Base-by-base conservation (phyloP, 2,888 invertebrate genomes). In the Meteorus colon region DNA sequence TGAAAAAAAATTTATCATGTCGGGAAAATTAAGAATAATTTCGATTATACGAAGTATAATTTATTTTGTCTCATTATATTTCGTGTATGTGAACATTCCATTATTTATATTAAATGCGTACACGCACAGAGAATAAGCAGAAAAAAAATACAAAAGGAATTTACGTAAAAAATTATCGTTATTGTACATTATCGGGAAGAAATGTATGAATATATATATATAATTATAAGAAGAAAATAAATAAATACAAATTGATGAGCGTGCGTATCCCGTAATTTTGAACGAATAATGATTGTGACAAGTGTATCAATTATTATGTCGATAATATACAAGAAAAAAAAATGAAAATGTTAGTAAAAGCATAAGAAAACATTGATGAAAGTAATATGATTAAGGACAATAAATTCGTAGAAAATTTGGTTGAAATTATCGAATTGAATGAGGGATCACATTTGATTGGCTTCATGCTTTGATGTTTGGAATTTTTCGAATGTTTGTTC, bases 241-340 rank as follows among this genome's bases (percentile, higher is more conserved):
- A 41, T 70, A n/a, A 34, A 72, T 34, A 72, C 16, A 67, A 67
- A 34, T 51, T 62, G 19, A 24, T 69, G 48, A 51, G 48, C 31
- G 48, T 66, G 65, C 16, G 63, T 34, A 31, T 63, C 34, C 4
- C 31, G 63, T 45, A 37, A 31, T 37, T 16, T 51, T 34, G 12
- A 63, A 24, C 27, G 19, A 66, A 66, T 31, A 63, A 65, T 73
- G 10, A 51, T 67, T 67, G 14, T 12, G n/a, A 69, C 62, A 81
- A 82, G 76, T 84, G 79, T 84, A 84, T 87, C 83, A 86, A 86
- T 86, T 87, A 86, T 83, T 81, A 82, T 84, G 83, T 81, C 79
- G 88, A 89, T 87, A 89, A 88, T 88, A 88, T 69, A 88, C 76
- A 82, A 74, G 79, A 80, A 81, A 63, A 67, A 70, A 80, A 79